Conservation (phyloP, 2,797 vertebrate genomes). For the Pangasius djambal region DNA sequence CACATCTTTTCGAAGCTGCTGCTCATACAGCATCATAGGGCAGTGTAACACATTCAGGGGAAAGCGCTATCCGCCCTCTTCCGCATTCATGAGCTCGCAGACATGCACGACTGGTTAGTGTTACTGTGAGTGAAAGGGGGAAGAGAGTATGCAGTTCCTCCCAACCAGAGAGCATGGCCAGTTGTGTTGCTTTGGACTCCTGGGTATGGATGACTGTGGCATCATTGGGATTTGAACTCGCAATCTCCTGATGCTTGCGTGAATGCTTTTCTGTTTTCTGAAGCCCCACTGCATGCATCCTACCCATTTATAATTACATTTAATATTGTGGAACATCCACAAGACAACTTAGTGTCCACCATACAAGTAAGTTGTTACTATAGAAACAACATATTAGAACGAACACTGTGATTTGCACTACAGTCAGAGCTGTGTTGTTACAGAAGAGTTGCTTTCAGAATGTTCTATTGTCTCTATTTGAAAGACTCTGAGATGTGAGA, state of each 20-base stretch:
- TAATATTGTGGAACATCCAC: background rate
- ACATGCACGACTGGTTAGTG: no score
- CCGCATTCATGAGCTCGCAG: background rate
- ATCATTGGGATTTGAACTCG: background rate
- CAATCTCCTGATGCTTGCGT: background rate
- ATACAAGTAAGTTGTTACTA: no score
- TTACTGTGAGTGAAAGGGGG: background rate
- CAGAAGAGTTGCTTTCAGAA: background rate
- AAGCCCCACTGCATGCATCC: background rate
- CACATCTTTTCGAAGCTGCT: no score
- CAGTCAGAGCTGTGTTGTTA: background rate
- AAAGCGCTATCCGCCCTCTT: background rate
- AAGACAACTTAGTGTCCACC: background rate
- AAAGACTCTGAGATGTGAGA: background rate
- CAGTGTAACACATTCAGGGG: background rate
- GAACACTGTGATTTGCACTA: background rate
- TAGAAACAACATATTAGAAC: background rate
- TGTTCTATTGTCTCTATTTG: background rate
- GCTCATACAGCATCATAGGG: background rate
- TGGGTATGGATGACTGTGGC: background rate
- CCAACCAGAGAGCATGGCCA: background rate
- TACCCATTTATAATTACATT: background rate
- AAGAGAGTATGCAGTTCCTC: no score
- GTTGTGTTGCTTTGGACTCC: background rate
- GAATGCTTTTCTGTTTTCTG: background rate